A percentile compares a stretch with the other conserved stretches of the same genome.
Evolutionary conservation across 2,113 vertebrate species (phyloP).

Genomic region (Gallinago media): DNA sequence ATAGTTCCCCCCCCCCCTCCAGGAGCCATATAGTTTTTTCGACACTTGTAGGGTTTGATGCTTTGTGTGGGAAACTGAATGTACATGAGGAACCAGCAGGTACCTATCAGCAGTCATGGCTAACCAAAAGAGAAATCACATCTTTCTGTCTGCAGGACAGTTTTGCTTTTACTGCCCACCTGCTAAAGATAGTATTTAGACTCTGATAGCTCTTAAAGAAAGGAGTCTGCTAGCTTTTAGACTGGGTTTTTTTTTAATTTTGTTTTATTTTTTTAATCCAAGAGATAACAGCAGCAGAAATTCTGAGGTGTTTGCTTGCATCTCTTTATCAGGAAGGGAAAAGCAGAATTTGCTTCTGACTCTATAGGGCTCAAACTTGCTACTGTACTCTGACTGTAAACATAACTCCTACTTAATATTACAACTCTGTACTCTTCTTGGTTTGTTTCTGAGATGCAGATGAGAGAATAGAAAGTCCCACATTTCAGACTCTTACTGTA

Average conservation of each 20-base stretch:
- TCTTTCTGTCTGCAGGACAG: neutral
- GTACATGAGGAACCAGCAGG: slow-evolving; percentile 41
- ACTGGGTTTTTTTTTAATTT: neutral
- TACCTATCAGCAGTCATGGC: slow-evolving; percentile 46
- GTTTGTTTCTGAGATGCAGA: slow-evolving; percentile 1
- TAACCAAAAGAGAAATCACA: neutral
- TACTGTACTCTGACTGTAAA: slow-evolving; percentile 1
- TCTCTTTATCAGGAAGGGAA: neutral
- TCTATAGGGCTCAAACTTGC: slow-evolving; percentile 16
- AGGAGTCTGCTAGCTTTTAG: neutral
- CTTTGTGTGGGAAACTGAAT: slow-evolving; percentile 64
- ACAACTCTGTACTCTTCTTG: neutral
- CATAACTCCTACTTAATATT: neutral
- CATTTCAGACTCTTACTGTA: neutral
- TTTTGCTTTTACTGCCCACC: slow-evolving; percentile 4
- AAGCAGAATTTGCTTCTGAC: slow-evolving; percentile 22
- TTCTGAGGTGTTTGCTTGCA: neutral
- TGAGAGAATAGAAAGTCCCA: neutral
- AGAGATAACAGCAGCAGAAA: slow-evolving; percentile 7
- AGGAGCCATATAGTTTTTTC: slow-evolving; percentile 42
- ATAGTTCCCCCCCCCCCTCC: neutral
- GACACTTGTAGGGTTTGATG: slow-evolving; percentile 42
- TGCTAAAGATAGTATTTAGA: neutral
- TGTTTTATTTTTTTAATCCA: neutral
- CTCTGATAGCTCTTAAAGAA: neutral